Base-by-base conservation (phyloP, 2,797 vertebrate species). In the Cossypha polioptera region DNA sequence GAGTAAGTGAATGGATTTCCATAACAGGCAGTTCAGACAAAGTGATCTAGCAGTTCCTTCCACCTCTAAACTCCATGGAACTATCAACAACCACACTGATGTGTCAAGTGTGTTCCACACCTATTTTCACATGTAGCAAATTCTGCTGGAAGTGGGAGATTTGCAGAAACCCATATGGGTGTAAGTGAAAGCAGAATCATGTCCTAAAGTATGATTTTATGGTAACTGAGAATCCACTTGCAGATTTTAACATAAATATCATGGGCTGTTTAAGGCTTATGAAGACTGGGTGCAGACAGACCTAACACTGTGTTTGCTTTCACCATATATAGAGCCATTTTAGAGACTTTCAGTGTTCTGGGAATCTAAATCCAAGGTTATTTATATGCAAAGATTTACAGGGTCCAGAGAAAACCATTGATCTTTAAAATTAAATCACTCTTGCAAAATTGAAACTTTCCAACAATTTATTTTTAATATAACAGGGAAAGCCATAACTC, bases 361-460 rank as follows among this genome's bases (percentile, higher is more conserved):
- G n/a, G 31, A 36, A 65, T 88, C 92, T 92, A 86, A 93, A 90
- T 92, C 45, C 36, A n/a, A n/a, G 21, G 7, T 83, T 92, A 80
- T 91, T 91, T 87, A 80, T 71, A 91, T 77, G 51, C 61, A 48
- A 91, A 90, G 31, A 36, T 90, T 90, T 91, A 90, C 40, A 88
- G 54, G 36, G 62, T 91, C 66, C 58, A 51, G 28, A 62, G 50
- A 86, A 96, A 94, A 78, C 15, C 38, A 66, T 43, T 83, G 55
- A 66, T 88, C 58, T 92, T 94, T 86, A 90, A 83, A 95, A 93
- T 36, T 13, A 92, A 89, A 88, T 90, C 58, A 57, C 9, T 90
- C 57, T 48, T 82, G 43, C 75, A 94, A 88, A 84, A 92, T 19
- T 75, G 61, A 92, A 90, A 62, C 54, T 90, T 92, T 93, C 73